phyloP scores from a whole-genome alignment of 2,113 vertebrate genomes.

The Cynocephalus volans region DNA sequence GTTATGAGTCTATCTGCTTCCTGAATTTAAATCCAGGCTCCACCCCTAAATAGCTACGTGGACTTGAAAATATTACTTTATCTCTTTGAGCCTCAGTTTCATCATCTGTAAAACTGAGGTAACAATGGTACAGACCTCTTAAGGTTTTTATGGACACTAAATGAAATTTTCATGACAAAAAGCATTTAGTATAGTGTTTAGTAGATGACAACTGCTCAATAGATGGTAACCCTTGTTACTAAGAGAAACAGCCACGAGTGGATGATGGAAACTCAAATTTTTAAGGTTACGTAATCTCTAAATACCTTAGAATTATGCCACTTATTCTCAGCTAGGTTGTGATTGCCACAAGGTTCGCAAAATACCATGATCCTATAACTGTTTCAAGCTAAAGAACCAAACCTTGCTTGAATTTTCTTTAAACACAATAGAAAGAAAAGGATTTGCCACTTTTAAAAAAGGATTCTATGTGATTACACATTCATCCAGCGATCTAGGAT shows the following conservation, averaged over 20 bases:
- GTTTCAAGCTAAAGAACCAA: slow-evolving; percentile 31
- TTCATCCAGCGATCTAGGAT: neutral
- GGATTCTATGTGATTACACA: neutral
- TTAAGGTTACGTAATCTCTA: neutral
- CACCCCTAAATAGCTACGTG: neutral
- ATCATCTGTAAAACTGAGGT: neutral
- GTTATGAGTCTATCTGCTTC: neutral
- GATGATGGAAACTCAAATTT: neutral
- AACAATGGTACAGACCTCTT: neutral
- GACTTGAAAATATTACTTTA: slow-evolving; percentile 21
- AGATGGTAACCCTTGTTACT: slow-evolving; percentile 19
- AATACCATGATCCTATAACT: slow-evolving; percentile 23
- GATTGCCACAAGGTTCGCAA: slow-evolving; percentile 33
- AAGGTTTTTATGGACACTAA: neutral
- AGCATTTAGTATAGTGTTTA: neutral
- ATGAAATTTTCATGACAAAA: neutral
- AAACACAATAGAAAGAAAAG: neutral
- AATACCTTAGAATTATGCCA: slow-evolving; percentile 36
- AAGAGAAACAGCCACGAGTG: neutral
- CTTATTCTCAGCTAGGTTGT: slow-evolving; percentile 4
- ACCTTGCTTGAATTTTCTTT: accelerated
- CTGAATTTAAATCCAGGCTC: slow-evolving; percentile 10
- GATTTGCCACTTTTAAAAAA: slow-evolving; percentile 54
- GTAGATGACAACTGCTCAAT: neutral
- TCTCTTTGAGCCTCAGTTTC: slow-evolving; percentile 30